Evolutionary conservation across 2,113 vertebrate species (phyloP), one percentile per base, ranked within the genome.

Genomic region (Apodemus speciosus): DNA sequence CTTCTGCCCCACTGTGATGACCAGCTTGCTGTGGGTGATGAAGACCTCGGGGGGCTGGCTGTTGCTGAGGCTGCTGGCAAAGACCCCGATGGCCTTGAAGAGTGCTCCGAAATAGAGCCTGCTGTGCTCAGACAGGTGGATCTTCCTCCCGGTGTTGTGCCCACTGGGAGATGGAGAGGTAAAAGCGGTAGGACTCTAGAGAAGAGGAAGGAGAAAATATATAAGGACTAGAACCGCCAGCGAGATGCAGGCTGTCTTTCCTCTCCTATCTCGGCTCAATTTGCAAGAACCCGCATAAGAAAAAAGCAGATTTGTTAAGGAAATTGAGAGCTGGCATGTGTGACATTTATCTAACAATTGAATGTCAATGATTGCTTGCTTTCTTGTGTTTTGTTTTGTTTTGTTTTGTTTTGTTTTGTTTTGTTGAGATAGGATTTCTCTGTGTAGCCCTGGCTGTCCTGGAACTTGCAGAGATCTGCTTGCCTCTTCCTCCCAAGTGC

Each of bases 1-100:
- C 96, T 98, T 99, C 97, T 99, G 99, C 0, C 99, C 99, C 13
- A 99, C 98, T 98, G 98, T 99, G 96, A 99, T 99, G 95, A 99
- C 98, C 97, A 99, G 98, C 84, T 99, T 99, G 97, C 99, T 99
- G 94, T 99, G 98, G 0, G 98, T 98, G 95, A 99, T 99, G 96
- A 99, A 99, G 96, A 97, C 97, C 84, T 99, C 99, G 0, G 99
- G 99, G 0, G 99, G 98, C 94, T 99, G 98, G 68, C 98, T 95
- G 9, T 93, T 96, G 89, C 87, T 80, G 51, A 99, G 98, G 89
- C 98, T 99, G 83, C 64, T 14, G 32, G 97, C 93, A 35, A 99
- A 98, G 2, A 98, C 98, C 0, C 90, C 5, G 0, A 99, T 98
- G 77, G 99, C 99, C 69, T 99, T 99, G 97, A 99, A 98, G 60